These are phyloP conservation scores for Silvanus unidentatus DNA, from an alignment of 2,888 invertebrate genomes.

Conservation along the genomic window DNA sequence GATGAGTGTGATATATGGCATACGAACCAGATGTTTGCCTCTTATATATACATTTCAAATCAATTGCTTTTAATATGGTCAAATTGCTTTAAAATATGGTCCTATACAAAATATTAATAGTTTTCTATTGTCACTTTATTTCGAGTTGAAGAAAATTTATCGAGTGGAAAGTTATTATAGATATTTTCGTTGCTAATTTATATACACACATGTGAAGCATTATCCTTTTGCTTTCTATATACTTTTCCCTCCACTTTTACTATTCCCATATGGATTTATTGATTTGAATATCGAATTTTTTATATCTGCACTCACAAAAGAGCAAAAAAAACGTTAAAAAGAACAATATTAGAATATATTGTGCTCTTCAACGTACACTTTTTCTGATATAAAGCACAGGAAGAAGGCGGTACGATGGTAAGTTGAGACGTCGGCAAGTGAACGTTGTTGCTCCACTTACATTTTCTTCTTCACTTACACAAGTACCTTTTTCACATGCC, in stretches of 20 bases:
- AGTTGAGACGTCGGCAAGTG: slow-evolving; percentile 38
- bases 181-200: too few species aligned
- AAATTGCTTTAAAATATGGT: slow-evolving; percentile 46
- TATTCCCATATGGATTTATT: slow-evolving; percentile 9
- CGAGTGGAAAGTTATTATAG: slow-evolving; percentile 1
- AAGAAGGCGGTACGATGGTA: slow-evolving; percentile 38
- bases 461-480: slow-evolving; percentile 17
- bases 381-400: slow-evolving; percentile 36
- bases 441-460: slow-evolving; percentile 31
- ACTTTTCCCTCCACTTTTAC: neutral
- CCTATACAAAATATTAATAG: slow-evolving; percentile 35
- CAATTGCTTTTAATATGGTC: slow-evolving; percentile 44
- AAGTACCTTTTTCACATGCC: slow-evolving; percentile 1
- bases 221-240: slow-evolving; percentile 4
- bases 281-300: slow-evolving; percentile 9
- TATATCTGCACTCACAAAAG: slow-evolving; percentile 15
- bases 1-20: slow-evolving; percentile 39
- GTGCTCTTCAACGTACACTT: slow-evolving; percentile 35
- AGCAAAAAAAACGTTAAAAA: slow-evolving; percentile 32
- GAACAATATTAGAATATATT: slow-evolving; percentile 30
- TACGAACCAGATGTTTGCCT: slow-evolving; percentile 34
- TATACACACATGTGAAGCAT: neutral
- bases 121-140: slow-evolving; percentile 22
- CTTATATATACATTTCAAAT: slow-evolving; percentile 27
- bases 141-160: slow-evolving; percentile 2